Evolutionary conservation across 2,888 invertebrate genomes (phyloP).

Genomic region (Microplitis manilae): DNA sequence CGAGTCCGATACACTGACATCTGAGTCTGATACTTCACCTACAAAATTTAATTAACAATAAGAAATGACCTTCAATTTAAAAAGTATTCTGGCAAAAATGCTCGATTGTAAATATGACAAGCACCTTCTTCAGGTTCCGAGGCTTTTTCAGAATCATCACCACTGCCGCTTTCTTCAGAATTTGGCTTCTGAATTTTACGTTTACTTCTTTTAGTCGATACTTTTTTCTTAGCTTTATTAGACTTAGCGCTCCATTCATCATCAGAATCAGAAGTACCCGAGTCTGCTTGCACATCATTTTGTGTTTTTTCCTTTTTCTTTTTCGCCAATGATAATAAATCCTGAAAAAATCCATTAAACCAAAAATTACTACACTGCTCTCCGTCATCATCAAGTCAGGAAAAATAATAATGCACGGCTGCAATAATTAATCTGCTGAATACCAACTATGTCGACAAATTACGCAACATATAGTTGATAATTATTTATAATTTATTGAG

Average conservation of each 20-base stretch:
- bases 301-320: constrained; percentile 78
- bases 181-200: constrained; percentile 72
- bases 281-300: constrained; percentile 69
- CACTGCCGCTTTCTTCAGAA: constrained; percentile 69
- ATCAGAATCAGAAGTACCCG: constrained; percentile 75
- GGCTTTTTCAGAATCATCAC: constrained; percentile 73
- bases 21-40: constrained; percentile 86
- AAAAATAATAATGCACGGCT: too few species aligned
- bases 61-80: neutral
- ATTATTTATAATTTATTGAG: constrained; percentile 1
- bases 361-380: too few species aligned
- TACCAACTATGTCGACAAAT: neutral
- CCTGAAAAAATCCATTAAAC: constrained; percentile 73
- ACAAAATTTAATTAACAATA: constrained; percentile 36
- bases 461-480: neutral
- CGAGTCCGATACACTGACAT: constrained; percentile 77
- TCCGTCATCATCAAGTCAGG: too few species aligned
- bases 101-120: neutral
- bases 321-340: constrained; percentile 85
- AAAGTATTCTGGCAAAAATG: constrained; percentile 8
- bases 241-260: constrained; percentile 73
- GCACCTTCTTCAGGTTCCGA: constrained; percentile 88
- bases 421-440: too few species aligned
- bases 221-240: constrained; percentile 69
- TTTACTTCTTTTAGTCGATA: constrained; percentile 67